Evolutionary conservation across 2,113 vertebrate genomes (phyloP).

Genomic region (Halichoerus grypus): DNA sequence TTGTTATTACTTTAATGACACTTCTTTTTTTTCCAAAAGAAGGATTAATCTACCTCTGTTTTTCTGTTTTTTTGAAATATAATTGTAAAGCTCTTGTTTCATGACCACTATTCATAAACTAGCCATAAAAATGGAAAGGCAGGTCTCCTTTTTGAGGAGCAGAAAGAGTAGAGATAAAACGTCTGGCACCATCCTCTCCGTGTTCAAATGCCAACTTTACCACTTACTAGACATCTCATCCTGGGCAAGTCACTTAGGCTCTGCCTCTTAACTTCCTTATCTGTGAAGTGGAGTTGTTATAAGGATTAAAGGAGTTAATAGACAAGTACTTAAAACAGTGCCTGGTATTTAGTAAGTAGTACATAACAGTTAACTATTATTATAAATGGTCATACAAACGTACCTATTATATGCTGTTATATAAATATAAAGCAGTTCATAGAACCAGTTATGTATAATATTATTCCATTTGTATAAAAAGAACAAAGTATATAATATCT

Average conservation of each 20-base stretch:
- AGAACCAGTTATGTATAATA: neutral
- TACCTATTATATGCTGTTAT: neutral
- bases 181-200: neutral
- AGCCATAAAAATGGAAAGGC: slow-evolving; percentile 2
- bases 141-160: neutral
- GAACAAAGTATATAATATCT: slow-evolving; percentile 28
- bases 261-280: neutral
- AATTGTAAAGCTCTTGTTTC: neutral
- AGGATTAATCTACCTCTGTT: neutral
- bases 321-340: neutral
- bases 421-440: slow-evolving; percentile 32
- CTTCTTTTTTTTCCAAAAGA: neutral
- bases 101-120: neutral
- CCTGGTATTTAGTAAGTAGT: neutral
- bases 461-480: slow-evolving; percentile 42
- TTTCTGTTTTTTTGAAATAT: slow-evolving; percentile 36
- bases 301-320: slow-evolving; percentile 45
- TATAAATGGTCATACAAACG: neutral
- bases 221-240: neutral
- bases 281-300: neutral
- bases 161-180: neutral
- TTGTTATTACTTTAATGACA: slow-evolving; percentile 27
- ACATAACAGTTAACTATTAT: neutral
- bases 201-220: neutral
- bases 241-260: neutral